These are phyloP conservation scores for Trichacis sp. DNA, from an alignment of 2,888 invertebrate genomes.

Conservation along the genomic window DNA sequence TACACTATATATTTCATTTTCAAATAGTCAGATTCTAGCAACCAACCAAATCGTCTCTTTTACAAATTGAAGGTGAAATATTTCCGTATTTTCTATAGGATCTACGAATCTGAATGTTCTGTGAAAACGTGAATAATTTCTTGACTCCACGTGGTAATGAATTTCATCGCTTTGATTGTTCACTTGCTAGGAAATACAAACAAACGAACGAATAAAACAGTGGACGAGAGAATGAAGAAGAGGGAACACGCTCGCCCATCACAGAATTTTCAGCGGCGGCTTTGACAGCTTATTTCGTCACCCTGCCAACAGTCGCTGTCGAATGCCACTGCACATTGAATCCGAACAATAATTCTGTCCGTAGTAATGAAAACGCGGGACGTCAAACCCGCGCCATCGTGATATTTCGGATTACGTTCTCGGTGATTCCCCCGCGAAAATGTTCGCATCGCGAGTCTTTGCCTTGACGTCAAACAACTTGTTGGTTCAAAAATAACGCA, in stretches of 20 bases:
- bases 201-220: not conserved
- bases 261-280: not conserved
- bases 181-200: not conserved
- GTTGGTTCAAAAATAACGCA: too few species aligned
- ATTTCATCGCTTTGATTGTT: not conserved
- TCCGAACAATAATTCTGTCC: slow-evolving; percentile 58
- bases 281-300: slow-evolving; percentile 61
- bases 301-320: slow-evolving; percentile 51
- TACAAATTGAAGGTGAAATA: too few species aligned
- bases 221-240: not conserved
- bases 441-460: slow-evolving; percentile 43
- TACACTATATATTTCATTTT: too few species aligned
- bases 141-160: too few species aligned
- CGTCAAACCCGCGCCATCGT: slow-evolving; percentile 38
- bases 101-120: too few species aligned
- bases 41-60: too few species aligned
- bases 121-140: too few species aligned
- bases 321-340: slow-evolving; percentile 60
- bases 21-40: too few species aligned
- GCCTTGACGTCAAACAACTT: slow-evolving; percentile 40
- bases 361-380: slow-evolving; percentile 46
- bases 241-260: not conserved
- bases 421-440: slow-evolving; percentile 49
- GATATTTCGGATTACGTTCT: slow-evolving; percentile 53
- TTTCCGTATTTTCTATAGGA: too few species aligned